Percentiles rank a stretch among this genome's conserved stretches.
phyloP scores from a whole-genome alignment of 2,797 vertebrate genomes.

The Coregonus suidteri region DNA sequence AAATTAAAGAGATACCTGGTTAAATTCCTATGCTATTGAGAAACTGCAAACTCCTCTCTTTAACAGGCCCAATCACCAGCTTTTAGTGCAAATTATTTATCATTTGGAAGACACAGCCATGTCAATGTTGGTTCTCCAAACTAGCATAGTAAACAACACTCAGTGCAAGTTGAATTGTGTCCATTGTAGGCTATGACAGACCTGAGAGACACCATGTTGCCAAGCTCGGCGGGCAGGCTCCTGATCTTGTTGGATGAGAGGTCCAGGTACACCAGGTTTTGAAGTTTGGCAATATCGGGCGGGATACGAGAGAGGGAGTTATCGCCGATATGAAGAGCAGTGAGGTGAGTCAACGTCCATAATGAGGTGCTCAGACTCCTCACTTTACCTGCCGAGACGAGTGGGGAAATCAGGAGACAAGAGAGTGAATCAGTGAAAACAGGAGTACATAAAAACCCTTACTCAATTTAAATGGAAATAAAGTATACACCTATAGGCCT shows the following conservation, averaged over 20 bases:
- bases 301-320: conserved; percentile 97
- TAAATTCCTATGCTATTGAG: too few species aligned
- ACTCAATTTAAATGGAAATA: neutral
- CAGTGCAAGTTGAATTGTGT: neutral
- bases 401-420: conserved; percentile 3
- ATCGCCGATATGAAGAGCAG: conserved; percentile 97
- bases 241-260: conserved; percentile 98
- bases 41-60: too few species aligned
- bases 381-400: conserved; percentile 83
- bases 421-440: neutral
- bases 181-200: conserved; percentile 45
- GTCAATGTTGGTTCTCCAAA: neutral
- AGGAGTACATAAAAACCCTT: neutral
- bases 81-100: too few species aligned
- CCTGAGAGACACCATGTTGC: conserved; percentile 99
- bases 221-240: conserved; percentile 97
- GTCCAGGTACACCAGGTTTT: conserved; percentile 98
- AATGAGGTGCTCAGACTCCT: conserved; percentile 93
- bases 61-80: too few species aligned
- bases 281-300: conserved; percentile 99
- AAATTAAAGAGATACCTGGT: too few species aligned
- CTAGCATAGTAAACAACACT: too few species aligned
- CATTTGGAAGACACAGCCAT: neutral
- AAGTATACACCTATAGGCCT: neutral
- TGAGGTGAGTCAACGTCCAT: conserved; percentile 97